These are phyloP conservation scores for Amblyjoppa fuscipennis DNA, from an alignment of 2,888 invertebrate species.

Conservation along the genomic window DNA sequence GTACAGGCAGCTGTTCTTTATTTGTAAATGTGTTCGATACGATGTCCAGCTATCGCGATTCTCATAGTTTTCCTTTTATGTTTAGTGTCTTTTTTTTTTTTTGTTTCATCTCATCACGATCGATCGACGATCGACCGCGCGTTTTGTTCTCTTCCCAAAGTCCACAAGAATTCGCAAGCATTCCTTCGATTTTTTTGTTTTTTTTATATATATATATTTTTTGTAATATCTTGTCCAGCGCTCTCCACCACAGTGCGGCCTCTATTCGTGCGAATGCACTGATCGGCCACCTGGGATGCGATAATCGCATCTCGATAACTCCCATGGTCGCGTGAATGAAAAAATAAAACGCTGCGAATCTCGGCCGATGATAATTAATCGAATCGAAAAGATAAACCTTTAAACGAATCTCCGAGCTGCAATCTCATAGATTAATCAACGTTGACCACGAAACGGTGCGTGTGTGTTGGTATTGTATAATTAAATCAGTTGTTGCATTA, in stretches of 20 bases:
- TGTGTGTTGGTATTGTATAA: slow-evolving; percentile 43
- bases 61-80: not conserved
- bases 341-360: slow-evolving; percentile 33
- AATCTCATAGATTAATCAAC: slow-evolving; percentile 48
- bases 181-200: slow-evolving; percentile 63
- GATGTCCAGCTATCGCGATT: slow-evolving; percentile 39
- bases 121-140: slow-evolving; percentile 1
- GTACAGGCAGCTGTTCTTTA: slow-evolving; percentile 66
- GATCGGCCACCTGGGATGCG: slow-evolving; percentile 14
- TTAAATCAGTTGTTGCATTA: slow-evolving; percentile 32
- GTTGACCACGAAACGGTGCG: slow-evolving; percentile 42
- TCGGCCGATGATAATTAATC: slow-evolving; percentile 24
- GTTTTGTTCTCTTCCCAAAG: slow-evolving; percentile 39
- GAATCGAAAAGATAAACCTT: slow-evolving; percentile 13
- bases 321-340: slow-evolving; percentile 35
- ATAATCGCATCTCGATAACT: slow-evolving; percentile 44
- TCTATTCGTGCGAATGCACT: slow-evolving; percentile 17
- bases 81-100: slow-evolving; percentile 1
- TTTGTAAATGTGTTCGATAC: slow-evolving; percentile 60
- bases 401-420: slow-evolving; percentile 51
- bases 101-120: slow-evolving; percentile 20
- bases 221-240: slow-evolving; percentile 38
- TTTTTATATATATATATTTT: not conserved
- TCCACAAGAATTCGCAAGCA: slow-evolving; percentile 51
- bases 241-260: slow-evolving; percentile 16